phyloP scores from a whole-genome alignment of 2,888 invertebrate species.

The Gortyna flavago region DNA sequence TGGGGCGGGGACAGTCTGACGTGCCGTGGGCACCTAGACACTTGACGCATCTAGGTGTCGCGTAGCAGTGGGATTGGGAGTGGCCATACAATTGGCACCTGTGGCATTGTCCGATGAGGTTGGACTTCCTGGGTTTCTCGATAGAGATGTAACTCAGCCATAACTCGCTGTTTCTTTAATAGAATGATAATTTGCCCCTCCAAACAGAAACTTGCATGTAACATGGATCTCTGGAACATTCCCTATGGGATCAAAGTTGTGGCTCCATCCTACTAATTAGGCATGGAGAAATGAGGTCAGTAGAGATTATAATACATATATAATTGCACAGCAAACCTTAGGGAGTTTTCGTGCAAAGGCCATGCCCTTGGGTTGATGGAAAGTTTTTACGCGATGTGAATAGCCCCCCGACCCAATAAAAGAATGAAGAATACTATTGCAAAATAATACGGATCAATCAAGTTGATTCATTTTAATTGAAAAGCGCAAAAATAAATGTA shows the following conservation, averaged over 20 bases:
- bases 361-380: neutral
- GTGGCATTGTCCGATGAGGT: too few relatives aligned
- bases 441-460: conserved; percentile 4
- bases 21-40: too few relatives aligned
- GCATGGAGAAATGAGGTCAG: conserved; percentile 43
- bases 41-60: too few relatives aligned
- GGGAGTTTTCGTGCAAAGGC: conserved; percentile 21
- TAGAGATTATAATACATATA: conserved; percentile 45
- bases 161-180: conserved; percentile 10
- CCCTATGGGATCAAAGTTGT: conserved; percentile 35
- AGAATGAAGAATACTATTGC: neutral
- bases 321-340: conserved; percentile 32
- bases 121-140: too few relatives aligned
- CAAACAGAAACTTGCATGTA: conserved; percentile 21
- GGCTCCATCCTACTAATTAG: conserved; percentile 50
- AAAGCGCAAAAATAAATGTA: neutral
- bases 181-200: conserved; percentile 36
- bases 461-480: neutral
- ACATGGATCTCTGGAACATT: conserved; percentile 31
- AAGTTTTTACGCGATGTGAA: conserved; percentile 1
- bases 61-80: too few relatives aligned
- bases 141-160: too few relatives aligned
- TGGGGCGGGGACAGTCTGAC: too few relatives aligned
- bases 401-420: too few relatives aligned
- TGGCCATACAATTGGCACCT: too few relatives aligned